phyloP scores from a whole-genome alignment of 2,888 invertebrate genomes.

The Imbricaverruca yamaguchii region DNA sequence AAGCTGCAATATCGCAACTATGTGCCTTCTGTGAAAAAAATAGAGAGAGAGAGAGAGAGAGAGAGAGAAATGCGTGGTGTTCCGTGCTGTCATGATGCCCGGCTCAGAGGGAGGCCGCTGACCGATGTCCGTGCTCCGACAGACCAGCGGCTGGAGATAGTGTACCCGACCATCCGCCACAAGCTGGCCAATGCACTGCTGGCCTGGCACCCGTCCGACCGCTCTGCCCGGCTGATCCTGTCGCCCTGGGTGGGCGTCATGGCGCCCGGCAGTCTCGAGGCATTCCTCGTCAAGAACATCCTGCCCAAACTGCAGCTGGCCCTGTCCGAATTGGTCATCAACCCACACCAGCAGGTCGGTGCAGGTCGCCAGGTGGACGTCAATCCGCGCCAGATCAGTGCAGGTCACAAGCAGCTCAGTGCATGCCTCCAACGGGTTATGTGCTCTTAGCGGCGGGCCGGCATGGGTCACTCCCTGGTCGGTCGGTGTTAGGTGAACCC shows the following conservation, averaged over 20 bases:
- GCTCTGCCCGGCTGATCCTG: slow-evolving; percentile 83
- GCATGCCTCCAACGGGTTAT: too few species aligned
- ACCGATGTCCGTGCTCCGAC: neutral
- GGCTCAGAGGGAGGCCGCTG: too few species aligned
- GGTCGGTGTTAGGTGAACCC: too few species aligned
- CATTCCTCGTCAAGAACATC: slow-evolving; percentile 75
- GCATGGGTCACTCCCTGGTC: too few species aligned
- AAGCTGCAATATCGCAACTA: neutral
- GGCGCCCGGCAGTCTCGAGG: slow-evolving; percentile 63
- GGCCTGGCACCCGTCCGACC: slow-evolving; percentile 94
- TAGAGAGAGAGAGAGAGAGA: too few species aligned
- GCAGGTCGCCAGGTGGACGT: too few species aligned
- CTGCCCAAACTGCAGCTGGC: slow-evolving; percentile 74
- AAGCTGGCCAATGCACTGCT: slow-evolving; percentile 79
- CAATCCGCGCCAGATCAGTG: too few species aligned
- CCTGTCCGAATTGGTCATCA: slow-evolving; percentile 56
- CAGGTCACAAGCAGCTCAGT: too few species aligned
- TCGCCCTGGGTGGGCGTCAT: slow-evolving; percentile 82
- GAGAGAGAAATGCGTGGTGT: too few species aligned
- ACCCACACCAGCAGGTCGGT: slow-evolving; percentile 57
- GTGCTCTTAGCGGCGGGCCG: too few species aligned
- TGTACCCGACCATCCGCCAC: slow-evolving; percentile 85
- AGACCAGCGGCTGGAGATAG: slow-evolving; percentile 45
- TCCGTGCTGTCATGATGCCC: too few species aligned
- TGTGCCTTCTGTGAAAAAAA: neutral